A percentile compares a stretch with the other conserved stretches of the same genome.
Conservation (phyloP, 2,113 vertebrate species). For the Isichthys henryi region DNA sequence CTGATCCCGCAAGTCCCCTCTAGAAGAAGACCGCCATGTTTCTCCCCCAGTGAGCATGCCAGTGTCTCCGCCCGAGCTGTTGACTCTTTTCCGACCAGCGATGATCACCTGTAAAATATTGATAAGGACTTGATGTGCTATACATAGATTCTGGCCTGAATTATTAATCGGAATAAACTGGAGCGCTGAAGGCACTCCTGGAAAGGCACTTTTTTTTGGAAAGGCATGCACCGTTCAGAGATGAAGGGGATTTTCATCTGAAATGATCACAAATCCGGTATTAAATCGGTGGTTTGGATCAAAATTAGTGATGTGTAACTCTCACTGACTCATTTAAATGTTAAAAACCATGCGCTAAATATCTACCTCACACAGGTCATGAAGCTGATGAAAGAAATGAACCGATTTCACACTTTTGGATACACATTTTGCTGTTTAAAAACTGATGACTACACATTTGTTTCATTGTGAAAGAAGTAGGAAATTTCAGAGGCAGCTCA, state of each 20-base stretch:
- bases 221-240: not conserved
- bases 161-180: constrained; percentile 51
- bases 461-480: not conserved
- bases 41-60: not conserved
- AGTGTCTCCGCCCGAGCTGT: constrained; percentile 26
- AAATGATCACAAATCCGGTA: not conserved
- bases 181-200: constrained; percentile 17
- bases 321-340: not conserved
- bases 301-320: not conserved
- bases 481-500: not conserved
- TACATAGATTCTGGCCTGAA: constrained; percentile 47
- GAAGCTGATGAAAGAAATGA: not conserved
- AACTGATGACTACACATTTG: not conserved
- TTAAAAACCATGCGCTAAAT: not conserved
- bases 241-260: not conserved
- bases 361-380: not conserved
- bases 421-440: not conserved
- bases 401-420: not conserved
- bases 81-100: constrained; percentile 30
- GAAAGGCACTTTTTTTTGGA: not conserved
- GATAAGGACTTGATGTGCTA: constrained; percentile 34
- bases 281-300: not conserved
- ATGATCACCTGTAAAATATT: constrained; percentile 49
- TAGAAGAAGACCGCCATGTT: not conserved
- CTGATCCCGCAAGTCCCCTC: not conserved